phyloP scores from a whole-genome alignment of 1,140 invertebrate species.

The Apis cerana region DNA sequence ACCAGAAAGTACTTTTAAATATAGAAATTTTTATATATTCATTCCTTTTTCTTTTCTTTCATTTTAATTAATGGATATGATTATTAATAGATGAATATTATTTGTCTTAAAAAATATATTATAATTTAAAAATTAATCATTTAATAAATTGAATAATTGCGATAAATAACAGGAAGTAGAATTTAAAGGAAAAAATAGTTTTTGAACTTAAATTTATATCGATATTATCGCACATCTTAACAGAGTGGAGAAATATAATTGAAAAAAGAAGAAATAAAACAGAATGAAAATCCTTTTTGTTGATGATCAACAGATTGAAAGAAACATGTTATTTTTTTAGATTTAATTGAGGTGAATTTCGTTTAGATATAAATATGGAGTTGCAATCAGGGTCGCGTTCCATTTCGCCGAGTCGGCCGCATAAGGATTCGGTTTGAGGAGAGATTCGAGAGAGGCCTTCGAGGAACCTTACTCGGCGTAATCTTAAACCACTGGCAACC shows the following conservation, averaged over 20 bases:
- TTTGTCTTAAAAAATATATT: too few species aligned
- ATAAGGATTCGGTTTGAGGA: conserved; percentile 29
- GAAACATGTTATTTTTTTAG: neutral
- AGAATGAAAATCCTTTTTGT: neutral
- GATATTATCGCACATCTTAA: too few species aligned
- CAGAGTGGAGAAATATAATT: neutral
- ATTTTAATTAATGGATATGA: neutral
- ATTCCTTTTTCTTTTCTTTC: neutral
- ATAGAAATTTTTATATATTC: conserved; percentile 31
- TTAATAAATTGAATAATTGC: too few species aligned
- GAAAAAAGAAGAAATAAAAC: neutral
- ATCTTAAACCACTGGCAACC: conserved; percentile 48
- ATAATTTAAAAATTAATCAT: too few species aligned
- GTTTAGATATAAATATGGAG: neutral
- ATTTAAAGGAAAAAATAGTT: too few species aligned
- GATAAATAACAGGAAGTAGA: too few species aligned
- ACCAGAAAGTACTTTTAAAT: neutral
- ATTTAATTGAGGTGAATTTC: conserved; percentile 25
- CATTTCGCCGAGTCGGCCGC: conserved; percentile 19
- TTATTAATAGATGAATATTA: too few species aligned
- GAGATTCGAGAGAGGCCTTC: conserved; percentile 39
- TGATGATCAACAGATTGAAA: neutral
- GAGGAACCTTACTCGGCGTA: conserved; percentile 45
- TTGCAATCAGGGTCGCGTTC: conserved; percentile 30
- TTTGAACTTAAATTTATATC: too few species aligned